Percentiles rank a stretch among this genome's conserved stretches.
Evolutionary conservation across 1,140 invertebrate species (phyloP).

Genomic region (Cecropterus lyciades): DNA sequence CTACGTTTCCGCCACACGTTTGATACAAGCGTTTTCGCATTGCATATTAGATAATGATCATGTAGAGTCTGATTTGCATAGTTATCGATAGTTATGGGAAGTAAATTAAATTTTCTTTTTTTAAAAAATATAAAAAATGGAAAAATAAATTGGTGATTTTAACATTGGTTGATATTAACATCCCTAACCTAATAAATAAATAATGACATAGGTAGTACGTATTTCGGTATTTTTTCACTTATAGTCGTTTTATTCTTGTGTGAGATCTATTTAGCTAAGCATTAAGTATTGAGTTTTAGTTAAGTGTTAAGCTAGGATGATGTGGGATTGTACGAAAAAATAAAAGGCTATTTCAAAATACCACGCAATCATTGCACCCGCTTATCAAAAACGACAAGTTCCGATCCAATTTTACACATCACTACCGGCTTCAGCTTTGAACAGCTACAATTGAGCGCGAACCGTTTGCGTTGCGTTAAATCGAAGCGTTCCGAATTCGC

Average conservation of each 20-base stretch:
- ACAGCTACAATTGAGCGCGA: conserved; percentile 32
- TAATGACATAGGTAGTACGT: no score
- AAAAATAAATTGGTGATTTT: no score
- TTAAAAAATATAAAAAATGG: no score
- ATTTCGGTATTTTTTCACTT: no score
- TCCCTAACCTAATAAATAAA: no score
- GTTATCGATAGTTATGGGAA: no score
- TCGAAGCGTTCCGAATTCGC: conserved; percentile 30
- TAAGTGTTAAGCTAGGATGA: no score
- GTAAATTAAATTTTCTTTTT: no score
- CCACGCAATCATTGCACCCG: neutral
- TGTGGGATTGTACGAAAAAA: neutral
- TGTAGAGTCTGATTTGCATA: neutral
- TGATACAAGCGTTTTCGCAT: conserved; percentile 12
- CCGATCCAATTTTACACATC: conserved; percentile 15
- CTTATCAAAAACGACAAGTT: neutral
- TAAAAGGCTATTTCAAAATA: neutral
- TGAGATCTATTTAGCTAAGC: no score
- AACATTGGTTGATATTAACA: no score
- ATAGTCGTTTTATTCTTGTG: no score
- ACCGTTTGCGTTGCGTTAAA: conserved; percentile 20
- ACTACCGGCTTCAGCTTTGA: conserved; percentile 7
- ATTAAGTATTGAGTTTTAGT: no score
- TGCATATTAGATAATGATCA: conserved; percentile 15
- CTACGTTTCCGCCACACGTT: conserved; percentile 11